Evolutionary conservation across 2,888 invertebrate species (phyloP), one percentile per base, ranked within the genome.

Genomic region (Acanthopleura granulata): DNA sequence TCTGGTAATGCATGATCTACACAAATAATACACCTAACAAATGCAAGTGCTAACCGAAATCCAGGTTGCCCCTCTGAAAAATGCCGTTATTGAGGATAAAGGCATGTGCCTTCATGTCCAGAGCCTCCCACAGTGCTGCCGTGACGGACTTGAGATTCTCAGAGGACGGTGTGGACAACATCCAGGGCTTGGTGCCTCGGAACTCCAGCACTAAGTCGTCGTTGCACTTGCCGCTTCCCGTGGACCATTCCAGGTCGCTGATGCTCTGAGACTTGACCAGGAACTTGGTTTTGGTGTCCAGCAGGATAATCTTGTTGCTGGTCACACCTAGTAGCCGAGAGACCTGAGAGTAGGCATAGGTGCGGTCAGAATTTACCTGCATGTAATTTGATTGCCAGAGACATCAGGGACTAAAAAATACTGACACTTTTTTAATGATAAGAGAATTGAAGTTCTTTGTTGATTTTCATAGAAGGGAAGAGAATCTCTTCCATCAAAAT

Each of bases 121-220:
- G 92, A 85, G 93, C 93, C 88, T 94, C 93, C 92, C 93, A 93
- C 87, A 94, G 91, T 72, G 92, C 91, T 78, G 91, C 90, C 66
- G 91, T 91, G 72, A 92, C 88, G 80, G 93, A 92, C 87, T 92
- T 92, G 79, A 92, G 85, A 80, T 87, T 86, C 75, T 89, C 89
- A 29, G 86, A 91, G 73, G 93, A 92, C 73, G 93, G 91, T 91
- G 89, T 92, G 87, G 90, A 92, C 85, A 85, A 91, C 29, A 86
- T 83, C 89, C 89, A 91, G 14, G 88, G 85, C 87, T 93, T 92
- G 79, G 92, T 91, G 77, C 92, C 93, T 66, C 93, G 91, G 88
- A 93, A 93, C 86, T 93, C 93, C 78, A 93, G 89, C 76, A 92
- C 91, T 73, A 93, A 88, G 77, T 93, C 92, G 88, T 93, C 93